Percentiles rank a stretch among this genome's conserved stretches.
phyloP scores from a whole-genome alignment of 2,888 invertebrate genomes.

The Caenorhabditis angaria region DNA sequence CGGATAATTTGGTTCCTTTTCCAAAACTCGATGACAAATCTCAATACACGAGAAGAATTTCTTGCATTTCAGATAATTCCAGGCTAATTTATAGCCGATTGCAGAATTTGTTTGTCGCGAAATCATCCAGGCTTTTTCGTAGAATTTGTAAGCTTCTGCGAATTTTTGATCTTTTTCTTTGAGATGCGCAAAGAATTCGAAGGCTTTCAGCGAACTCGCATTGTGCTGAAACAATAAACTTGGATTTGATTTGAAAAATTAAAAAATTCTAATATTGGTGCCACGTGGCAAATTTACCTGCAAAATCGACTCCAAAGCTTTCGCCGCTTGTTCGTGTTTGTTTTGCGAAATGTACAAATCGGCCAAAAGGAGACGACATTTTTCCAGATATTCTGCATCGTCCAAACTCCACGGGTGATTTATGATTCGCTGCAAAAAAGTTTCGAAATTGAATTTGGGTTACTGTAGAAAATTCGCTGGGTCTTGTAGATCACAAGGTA shows the following conservation, averaged over 20 bases:
- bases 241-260: conserved; percentile 14
- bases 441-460: too few relatives aligned
- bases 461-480: too few relatives aligned
- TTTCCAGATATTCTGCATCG: conserved; percentile 92
- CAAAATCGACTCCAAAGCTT: conserved; percentile 78
- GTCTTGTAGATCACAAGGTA: too few relatives aligned
- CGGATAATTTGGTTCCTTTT: conserved; percentile 82
- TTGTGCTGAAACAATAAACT: too few relatives aligned
- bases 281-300: too few relatives aligned
- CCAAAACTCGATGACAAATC: conserved; percentile 52
- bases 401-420: conserved; percentile 90
- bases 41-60: conserved; percentile 89
- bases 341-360: conserved; percentile 86
- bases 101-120: conserved; percentile 84
- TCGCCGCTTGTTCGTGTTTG: conserved; percentile 86
- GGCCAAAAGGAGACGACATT: conserved; percentile 91
- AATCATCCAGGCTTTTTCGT: conserved; percentile 86
- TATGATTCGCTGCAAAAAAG: conserved; percentile 83
- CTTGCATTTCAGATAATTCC: conserved; percentile 89
- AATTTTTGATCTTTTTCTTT: conserved; percentile 91
- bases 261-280: conserved; percentile 72
- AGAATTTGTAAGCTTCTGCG: conserved; percentile 84
- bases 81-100: conserved; percentile 91
- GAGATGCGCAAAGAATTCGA: conserved; percentile 86
- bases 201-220: conserved; percentile 86